Evolutionary conservation across 1,140 invertebrate genomes (phyloP), one percentile per base, ranked within the genome.

Genomic region (Drosophila subobscura): DNA sequence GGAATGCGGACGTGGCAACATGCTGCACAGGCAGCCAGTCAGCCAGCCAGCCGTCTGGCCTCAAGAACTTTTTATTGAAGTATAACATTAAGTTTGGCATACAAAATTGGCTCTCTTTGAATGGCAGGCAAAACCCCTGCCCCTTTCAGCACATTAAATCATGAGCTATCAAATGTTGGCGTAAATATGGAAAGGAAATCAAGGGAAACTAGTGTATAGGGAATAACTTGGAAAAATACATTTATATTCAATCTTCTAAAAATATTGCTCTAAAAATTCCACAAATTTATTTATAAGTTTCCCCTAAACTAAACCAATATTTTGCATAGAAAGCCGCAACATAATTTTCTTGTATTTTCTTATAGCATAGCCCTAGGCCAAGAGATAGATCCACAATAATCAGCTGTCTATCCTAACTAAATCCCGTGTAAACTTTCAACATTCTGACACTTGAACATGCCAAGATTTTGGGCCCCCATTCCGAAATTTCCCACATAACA

Each of bases 51-150:
- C 45, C 54, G 53, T 72, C 46, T 73, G 72, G 72, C 71, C 16
- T 46, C 52, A 59, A 58, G 59, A 60, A 79, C 71, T 85, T 85
- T 85, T 85, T 85, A 85, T 84, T 85, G 80, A 85, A 85, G 80
- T 84, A 79, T 77, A 85, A 77, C 80, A 84, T 84, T 77, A 85
- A 79, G 77, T 84, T 84, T 84, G 80, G 80, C 80, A 76, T 84
- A 16, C 25, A 20, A 16, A 44, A 54, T 16, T 51, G 5, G n/a
- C 14, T 47, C 37, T n/a, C 47, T 27, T 23, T 42, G 46, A 68
- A 41, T 58, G 52, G 46, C 4, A 27, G 33, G 46, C n/a, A 27
- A 25, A 51, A 23, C 23, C 4, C 16, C 16, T 20, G 16, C 16
- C 16, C 14, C n/a, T 25, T 16, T 45, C 27, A 27, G 61, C 22